These are phyloP conservation scores for Nymphalis urticae DNA, from an alignment of 2,888 invertebrate species.

Conservation along the genomic window DNA sequence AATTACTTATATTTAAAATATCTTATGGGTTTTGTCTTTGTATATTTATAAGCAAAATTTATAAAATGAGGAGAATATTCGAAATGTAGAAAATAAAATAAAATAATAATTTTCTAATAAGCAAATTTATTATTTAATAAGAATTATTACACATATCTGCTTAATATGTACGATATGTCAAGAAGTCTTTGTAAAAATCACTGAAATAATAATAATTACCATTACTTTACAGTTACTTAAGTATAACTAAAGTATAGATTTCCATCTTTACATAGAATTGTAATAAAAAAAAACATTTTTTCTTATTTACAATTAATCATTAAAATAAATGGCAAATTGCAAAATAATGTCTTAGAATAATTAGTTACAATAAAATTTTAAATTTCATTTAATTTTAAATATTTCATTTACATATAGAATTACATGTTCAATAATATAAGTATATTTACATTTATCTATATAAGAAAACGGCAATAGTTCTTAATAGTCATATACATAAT, in stretches of 20 bases:
- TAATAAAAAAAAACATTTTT: conserved; percentile 39
- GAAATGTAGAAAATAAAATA: conserved; percentile 16
- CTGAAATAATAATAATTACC: conserved; percentile 50
- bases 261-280: conserved; percentile 21
- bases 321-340: conserved; percentile 31
- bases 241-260: conserved; percentile 5
- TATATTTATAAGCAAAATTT: no score
- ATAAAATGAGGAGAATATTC: no score
- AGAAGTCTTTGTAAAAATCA: conserved; percentile 75
- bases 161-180: conserved; percentile 76
- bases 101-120: conserved; percentile 60
- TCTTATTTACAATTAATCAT: conserved; percentile 35
- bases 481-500: conserved; percentile 43
- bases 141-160: conserved; percentile 70
- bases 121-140: conserved; percentile 71
- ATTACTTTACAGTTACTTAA: conserved; percentile 17
- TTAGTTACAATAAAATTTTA: conserved; percentile 33
- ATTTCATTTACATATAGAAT: conserved; percentile 35
- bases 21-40: no score
- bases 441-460: conserved; percentile 48
- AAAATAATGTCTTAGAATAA: conserved; percentile 32
- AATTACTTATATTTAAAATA: no score
- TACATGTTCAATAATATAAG: conserved; percentile 4
- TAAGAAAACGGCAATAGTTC: conserved; percentile 46
- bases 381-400: conserved; percentile 31